Conservation (phyloP, 1,140 invertebrate genomes). For the Galendromus occidentalis region DNA sequence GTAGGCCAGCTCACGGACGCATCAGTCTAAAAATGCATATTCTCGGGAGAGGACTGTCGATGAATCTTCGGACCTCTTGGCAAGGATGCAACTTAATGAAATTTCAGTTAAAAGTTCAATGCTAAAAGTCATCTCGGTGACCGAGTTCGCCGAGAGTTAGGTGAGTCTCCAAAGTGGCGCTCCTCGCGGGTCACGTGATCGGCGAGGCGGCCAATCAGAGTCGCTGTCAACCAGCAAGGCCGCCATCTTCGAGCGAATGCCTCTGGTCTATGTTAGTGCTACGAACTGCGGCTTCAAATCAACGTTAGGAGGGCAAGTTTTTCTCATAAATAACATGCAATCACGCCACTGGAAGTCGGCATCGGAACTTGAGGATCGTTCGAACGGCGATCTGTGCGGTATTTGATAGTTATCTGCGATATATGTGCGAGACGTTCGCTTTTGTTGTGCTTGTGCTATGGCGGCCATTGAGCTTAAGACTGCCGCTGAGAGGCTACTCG, state of each 20-base stretch:
- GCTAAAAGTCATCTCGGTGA: neutral
- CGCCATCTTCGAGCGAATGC: slow-evolving; percentile 9
- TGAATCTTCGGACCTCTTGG: neutral
- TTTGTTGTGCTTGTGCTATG: neutral
- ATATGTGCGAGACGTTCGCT: neutral
- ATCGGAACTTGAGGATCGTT: neutral
- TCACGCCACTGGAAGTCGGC: neutral
- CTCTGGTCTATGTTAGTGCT: slow-evolving; percentile 10
- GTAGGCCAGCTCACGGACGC: neutral
- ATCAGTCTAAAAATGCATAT: too few species aligned
- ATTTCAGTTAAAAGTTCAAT: neutral
- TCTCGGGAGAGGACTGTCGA: neutral
- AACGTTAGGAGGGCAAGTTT: slow-evolving; percentile 8
- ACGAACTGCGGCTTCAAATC: slow-evolving; percentile 10
- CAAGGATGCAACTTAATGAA: neutral
- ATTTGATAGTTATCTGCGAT: neutral
- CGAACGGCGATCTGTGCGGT: neutral
- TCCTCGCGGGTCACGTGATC: slow-evolving; percentile 6
- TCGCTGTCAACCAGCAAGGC: slow-evolving; percentile 4
- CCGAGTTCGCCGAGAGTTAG: neutral
- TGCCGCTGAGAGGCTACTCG: neutral
- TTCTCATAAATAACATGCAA: neutral
- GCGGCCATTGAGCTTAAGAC: neutral
- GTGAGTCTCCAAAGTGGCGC: slow-evolving; percentile 8
- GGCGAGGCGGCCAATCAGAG: neutral